Evolutionary conservation across 1,140 invertebrate species (phyloP), one percentile per base, ranked within the genome.

Genomic region (Leptopilina boulardi): DNA sequence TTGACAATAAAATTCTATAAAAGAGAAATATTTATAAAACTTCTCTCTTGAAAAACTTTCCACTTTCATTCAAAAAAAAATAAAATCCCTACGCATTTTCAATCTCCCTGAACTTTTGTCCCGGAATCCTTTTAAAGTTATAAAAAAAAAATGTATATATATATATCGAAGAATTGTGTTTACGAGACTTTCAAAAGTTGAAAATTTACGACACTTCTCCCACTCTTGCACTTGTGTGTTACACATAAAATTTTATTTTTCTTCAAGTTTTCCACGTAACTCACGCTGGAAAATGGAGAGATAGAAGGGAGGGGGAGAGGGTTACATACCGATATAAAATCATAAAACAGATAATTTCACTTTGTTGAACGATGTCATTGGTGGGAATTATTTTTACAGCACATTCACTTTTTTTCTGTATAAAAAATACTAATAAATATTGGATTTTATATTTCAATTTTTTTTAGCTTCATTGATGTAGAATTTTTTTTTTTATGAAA

Each of bases 161-260:
- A 66, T 66, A 66, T 66, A 66, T 66, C 59, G 59, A 30, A 30
- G 26, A 26, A 66, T 30, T 66, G 59, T 66, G 59, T 86, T 85
- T 87, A 87, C 76, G 81, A 72, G 77, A 87, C 85, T 87, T 87
- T 83, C 86, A 86, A 87, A 85, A 86, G 83, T 87, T 82, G 78
- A 87, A 66, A 87, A 86, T 87, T 87, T 87, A 87, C 77, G 82
- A 81, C 71, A 73, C 72, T 75, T 83, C 77, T 80, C 73, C 54
- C 23, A 66, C 77, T 72, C 77, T 70, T 78, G 73, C 75, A 42
- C 79, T 84, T 84, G 79, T 84, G 79, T 66, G 71, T 75, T 70
- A 77, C 77, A 82, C 80, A 75, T 81, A 77, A 84, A 74, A 72
- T 79, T 84, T 84, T 87, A 86, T 87, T 87, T 87, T 87, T 84